Evolutionary conservation across 2,797 vertebrate species (phyloP).

Genomic region (Ispidina lecontei): DNA sequence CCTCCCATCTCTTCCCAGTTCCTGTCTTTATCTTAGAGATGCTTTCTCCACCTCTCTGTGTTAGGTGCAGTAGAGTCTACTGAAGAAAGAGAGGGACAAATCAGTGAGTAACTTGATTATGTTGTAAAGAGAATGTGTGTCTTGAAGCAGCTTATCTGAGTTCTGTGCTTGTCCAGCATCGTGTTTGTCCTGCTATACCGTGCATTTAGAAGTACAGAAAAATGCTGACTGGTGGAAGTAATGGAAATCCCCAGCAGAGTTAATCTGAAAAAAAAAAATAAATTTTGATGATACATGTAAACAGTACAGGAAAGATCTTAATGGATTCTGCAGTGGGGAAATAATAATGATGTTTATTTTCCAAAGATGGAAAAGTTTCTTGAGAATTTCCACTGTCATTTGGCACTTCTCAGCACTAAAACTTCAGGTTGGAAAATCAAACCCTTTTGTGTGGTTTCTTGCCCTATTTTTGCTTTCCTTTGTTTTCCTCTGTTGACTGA

Average conservation of each 20-base stretch:
- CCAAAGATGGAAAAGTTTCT: neutral
- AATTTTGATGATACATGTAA: neutral
- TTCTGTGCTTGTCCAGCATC: neutral
- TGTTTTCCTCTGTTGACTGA: neutral
- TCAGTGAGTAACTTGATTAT: neutral
- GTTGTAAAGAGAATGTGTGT: neutral
- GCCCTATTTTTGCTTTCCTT: neutral
- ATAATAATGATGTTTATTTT: rapidly evolving
- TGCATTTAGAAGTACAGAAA: neutral
- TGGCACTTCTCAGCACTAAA: neutral
- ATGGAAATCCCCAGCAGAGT: neutral
- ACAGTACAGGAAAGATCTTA: neutral
- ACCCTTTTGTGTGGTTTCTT: neutral
- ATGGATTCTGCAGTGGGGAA: neutral
- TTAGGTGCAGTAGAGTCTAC: neutral
- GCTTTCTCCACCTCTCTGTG: neutral
- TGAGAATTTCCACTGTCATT: neutral
- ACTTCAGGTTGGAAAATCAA: neutral
- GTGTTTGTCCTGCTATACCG: neutral
- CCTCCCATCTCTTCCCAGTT: neutral
- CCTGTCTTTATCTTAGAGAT: neutral
- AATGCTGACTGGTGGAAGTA: neutral
- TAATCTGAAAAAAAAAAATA: neutral
- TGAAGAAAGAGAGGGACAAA: neutral
- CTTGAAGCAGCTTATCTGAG: neutral